Evolutionary conservation across 2,797 vertebrate species (phyloP).

Genomic region (Enteromius fasciolatus): DNA sequence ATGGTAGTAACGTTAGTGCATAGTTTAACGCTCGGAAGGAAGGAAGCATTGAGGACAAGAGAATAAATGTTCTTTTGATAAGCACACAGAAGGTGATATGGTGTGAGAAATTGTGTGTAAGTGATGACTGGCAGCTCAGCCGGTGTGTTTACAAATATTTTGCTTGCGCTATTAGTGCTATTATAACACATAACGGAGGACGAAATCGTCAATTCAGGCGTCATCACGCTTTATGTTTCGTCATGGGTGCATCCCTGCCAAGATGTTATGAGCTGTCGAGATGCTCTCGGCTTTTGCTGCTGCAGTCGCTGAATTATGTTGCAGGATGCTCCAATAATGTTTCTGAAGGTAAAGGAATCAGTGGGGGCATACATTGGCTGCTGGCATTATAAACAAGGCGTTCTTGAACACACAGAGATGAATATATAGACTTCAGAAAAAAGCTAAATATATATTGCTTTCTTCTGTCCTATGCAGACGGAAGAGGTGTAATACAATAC

Average conservation of each 20-base stretch:
- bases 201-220: neutral
- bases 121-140: neutral
- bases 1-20: too few species aligned
- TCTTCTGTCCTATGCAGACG: neutral
- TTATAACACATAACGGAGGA: constrained; percentile 1
- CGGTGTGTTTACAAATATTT: neutral
- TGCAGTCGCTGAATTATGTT: neutral
- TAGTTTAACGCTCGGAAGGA: neutral
- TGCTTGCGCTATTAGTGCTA: neutral
- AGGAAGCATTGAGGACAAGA: constrained; percentile 16
- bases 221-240: constrained; percentile 16
- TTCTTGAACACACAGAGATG: neutral
- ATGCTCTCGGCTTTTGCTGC: neutral
- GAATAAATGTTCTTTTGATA: neutral
- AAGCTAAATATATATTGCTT: too few species aligned
- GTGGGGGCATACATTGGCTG: neutral
- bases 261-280: neutral
- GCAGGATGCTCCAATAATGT: neutral
- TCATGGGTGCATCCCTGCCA: neutral
- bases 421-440: neutral
- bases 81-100: neutral
- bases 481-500: neutral
- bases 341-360: neutral
- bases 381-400: neutral
- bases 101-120: too few species aligned